Conservation (phyloP, 2,888 invertebrate genomes). For the Limnephilus marmoratus region DNA sequence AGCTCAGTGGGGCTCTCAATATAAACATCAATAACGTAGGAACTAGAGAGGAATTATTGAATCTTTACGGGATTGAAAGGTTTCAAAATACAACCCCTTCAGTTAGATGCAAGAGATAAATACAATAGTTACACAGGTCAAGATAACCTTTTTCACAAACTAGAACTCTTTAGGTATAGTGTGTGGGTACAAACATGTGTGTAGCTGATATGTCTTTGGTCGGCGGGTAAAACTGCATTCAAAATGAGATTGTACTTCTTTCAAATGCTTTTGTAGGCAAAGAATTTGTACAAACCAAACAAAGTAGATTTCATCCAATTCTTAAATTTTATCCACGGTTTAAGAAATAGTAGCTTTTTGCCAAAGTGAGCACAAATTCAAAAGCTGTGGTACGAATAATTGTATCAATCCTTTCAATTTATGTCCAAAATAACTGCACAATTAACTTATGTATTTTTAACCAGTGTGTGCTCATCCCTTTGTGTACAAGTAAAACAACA, state of each 20-base stretch:
- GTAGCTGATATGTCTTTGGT: not conserved
- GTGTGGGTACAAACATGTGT: not conserved
- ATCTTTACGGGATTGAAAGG: constrained; percentile 5
- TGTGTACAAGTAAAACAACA: not conserved
- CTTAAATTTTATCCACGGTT: too few species aligned
- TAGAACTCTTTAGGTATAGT: constrained; percentile 1
- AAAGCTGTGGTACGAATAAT: too few species aligned
- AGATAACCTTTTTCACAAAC: constrained; percentile 1
- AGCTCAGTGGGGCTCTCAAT: constrained; percentile 22
- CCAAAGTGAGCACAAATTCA: too few species aligned
- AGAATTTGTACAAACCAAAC: too few species aligned
- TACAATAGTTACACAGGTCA: constrained; percentile 12
- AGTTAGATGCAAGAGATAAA: constrained; percentile 1
- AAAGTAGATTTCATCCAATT: too few species aligned
- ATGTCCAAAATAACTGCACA: not conserved
- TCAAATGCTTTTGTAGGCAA: not conserved
- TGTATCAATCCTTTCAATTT: not conserved
- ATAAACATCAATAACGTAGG: constrained; percentile 26
- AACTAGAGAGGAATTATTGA: not conserved
- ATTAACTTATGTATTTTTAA: not conserved
- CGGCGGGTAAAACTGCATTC: not conserved
- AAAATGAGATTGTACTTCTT: not conserved
- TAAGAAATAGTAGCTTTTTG: too few species aligned
- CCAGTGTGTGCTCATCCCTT: not conserved
- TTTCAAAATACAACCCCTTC: not conserved